Conservation (phyloP, 2,888 invertebrate species). For the Galeruca laticollis region DNA sequence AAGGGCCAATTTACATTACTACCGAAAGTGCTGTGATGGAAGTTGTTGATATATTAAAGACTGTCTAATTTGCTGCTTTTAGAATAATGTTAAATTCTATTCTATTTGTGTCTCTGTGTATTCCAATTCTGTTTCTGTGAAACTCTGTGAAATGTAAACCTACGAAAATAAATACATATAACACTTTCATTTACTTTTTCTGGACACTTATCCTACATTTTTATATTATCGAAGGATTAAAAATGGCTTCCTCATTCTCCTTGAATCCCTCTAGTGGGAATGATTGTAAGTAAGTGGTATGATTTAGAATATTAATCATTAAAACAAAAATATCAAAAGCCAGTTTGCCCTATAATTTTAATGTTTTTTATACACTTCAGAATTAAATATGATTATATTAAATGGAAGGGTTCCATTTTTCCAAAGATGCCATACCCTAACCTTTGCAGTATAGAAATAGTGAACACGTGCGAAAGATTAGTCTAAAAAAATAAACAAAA, state of each 20-base stretch:
- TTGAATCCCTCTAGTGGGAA: too few relatives aligned
- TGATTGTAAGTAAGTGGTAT: too few relatives aligned
- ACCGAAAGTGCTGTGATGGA: constrained; percentile 64
- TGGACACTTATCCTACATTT: not conserved
- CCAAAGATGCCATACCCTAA: too few relatives aligned
- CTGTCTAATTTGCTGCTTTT: constrained; percentile 47
- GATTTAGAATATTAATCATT: too few relatives aligned
- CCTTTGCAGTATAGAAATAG: too few relatives aligned
- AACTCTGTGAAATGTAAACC: constrained; percentile 31
- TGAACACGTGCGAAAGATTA: not conserved
- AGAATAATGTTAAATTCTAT: constrained; percentile 10
- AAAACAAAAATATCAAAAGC: too few relatives aligned
- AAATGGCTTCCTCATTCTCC: not conserved
- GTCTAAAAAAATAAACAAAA: not conserved
- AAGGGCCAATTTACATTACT: constrained; percentile 59
- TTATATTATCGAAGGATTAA: not conserved
- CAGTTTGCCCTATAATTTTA: too few relatives aligned
- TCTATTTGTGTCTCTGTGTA: constrained; percentile 11
- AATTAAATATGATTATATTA: too few relatives aligned
- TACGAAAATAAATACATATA: constrained; percentile 24
- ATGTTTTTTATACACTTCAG: too few relatives aligned
- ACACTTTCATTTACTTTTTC: constrained; percentile 12
- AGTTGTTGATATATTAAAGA: constrained; percentile 64
- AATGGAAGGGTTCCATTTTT: too few relatives aligned
- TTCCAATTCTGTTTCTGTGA: constrained; percentile 43